Conservation (phyloP, 2,797 vertebrate genomes). For the Halcyon badia region DNA sequence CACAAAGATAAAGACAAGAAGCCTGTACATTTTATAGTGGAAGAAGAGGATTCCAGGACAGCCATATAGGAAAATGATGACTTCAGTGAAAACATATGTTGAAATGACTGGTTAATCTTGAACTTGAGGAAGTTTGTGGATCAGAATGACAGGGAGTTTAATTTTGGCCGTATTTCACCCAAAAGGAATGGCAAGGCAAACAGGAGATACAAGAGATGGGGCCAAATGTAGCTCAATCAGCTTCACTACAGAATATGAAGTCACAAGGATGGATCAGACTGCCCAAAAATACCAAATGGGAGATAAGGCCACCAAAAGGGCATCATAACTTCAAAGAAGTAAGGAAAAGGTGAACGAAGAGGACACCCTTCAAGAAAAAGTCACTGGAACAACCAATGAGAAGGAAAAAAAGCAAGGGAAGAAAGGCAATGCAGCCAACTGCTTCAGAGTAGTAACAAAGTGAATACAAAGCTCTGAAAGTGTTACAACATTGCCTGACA, state of each 20-base stretch:
- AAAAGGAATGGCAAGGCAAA: background rate
- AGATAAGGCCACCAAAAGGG: background rate
- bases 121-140: background rate
- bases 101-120: background rate
- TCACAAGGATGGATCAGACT: background rate
- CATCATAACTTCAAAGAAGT: background rate
- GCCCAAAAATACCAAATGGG: background rate
- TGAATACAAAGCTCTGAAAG: background rate
- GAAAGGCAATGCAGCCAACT: background rate
- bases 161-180: background rate
- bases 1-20: slow-evolving; percentile 1
- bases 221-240: background rate
- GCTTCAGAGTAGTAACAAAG: background rate
- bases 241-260: background rate
- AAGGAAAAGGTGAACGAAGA: background rate
- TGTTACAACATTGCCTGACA: background rate
- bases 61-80: background rate
- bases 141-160: background rate
- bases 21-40: background rate
- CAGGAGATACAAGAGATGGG: background rate
- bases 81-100: background rate
- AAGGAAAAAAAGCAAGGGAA: background rate
- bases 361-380: background rate
- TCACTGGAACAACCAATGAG: background rate
- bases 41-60: background rate